phyloP scores from a whole-genome alignment of 2,888 invertebrate genomes.

The Patella caerulea region DNA sequence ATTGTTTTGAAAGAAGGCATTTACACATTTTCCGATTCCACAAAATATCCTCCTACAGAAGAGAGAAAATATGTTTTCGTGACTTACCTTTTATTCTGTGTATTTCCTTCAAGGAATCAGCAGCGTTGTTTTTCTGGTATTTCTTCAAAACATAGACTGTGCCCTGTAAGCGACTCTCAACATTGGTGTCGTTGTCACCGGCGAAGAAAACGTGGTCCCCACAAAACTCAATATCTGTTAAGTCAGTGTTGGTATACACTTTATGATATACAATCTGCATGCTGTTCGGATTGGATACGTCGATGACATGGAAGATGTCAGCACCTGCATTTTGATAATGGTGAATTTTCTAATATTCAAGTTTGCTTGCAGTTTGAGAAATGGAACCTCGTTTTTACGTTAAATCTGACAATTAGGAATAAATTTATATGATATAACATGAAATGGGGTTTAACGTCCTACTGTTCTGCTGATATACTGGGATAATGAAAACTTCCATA shows the following conservation, averaged over 20 bases:
- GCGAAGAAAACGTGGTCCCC: conserved; percentile 47
- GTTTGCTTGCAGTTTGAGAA: too few relatives aligned
- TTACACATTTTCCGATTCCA: too few relatives aligned
- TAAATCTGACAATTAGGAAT: too few relatives aligned
- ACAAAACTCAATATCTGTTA: conserved; percentile 58
- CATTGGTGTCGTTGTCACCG: conserved; percentile 36
- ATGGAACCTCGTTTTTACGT: too few relatives aligned
- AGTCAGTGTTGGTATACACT: conserved; percentile 34
- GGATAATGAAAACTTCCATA: too few relatives aligned
- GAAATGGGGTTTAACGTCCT: too few relatives aligned
- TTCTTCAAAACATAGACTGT: neutral
- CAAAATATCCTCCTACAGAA: too few relatives aligned
- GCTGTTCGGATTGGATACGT: conserved; percentile 42
- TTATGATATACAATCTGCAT: conserved; percentile 33
- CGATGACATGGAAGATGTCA: conserved; percentile 48
- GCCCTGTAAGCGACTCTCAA: conserved; percentile 29
- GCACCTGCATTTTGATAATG: conserved; percentile 36
- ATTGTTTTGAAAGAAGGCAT: too few relatives aligned
- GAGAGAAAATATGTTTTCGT: too few relatives aligned
- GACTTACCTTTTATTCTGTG: neutral
- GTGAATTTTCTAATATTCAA: too few relatives aligned
- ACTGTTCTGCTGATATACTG: too few relatives aligned
- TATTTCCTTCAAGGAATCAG: neutral
- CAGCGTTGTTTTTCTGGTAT: neutral
- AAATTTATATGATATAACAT: too few relatives aligned